Base-by-base conservation (phyloP, 2,113 vertebrate species). In the Neogobius melanostomus region DNA sequence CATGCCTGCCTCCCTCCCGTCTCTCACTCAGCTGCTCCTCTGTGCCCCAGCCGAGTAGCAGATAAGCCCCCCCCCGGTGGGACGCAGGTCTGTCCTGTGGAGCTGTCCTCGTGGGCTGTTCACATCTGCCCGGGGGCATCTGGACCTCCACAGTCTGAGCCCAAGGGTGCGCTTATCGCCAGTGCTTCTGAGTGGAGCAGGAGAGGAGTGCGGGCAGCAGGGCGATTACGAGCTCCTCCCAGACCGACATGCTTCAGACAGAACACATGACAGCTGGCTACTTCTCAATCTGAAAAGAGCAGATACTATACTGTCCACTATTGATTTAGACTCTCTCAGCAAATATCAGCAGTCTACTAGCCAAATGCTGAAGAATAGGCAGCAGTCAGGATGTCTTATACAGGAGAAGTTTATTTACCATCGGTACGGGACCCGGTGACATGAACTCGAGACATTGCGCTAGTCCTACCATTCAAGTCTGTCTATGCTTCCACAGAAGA, bases 71-170 rank as follows among this genome's bases (percentile, higher is more conserved):
- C 42, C 15, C 45, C 59, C 43, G 6, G 59, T 8, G 15, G 59
- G 59, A 61, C 59, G 8, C 42, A 5, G 36, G 42, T 44, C 42
- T 61, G 59, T 42, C 59, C 59, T 44, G 7, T 61, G 42, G 59
- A 15, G 7, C 59, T 15, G 42, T 12, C 9, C 59, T 28, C 17
- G 21, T 42, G 59, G 43, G 14, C 43, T 61, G 59, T 44, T 61
- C 59, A 61, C 59, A 61, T 43, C 49, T 51, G 49, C 11, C 12
- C 15, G 12, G 6, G 49, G 49, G 11, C 49, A 14, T 11, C 42
- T 61, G 59, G 59, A 61, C 42, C 59, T 61, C 59, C 59, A n/a
- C 14, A 61, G 59, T n/a, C 14, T 61, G 59, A n/a, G 42, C 59
- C 11, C 59, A 9, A 15, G 15, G 59, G 42, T 43, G 42, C 8